Percentiles rank a stretch among this genome's conserved stretches.
Evolutionary conservation across 2,113 vertebrate species (phyloP).

Genomic region (Perccottus glenii): DNA sequence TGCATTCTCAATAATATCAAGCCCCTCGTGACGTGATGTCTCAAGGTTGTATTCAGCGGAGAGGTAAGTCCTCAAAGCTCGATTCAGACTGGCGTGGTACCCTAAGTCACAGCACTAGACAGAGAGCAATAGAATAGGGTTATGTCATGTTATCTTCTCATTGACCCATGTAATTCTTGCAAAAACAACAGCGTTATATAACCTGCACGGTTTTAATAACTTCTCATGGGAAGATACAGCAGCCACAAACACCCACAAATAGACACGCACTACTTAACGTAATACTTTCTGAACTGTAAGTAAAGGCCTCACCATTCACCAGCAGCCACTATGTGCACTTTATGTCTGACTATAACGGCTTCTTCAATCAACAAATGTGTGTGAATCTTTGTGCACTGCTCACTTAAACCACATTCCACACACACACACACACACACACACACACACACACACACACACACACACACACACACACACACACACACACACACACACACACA

Average conservation of each 20-base stretch:
- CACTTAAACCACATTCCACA: slow-evolving; percentile 13
- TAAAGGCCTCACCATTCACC: slow-evolving; percentile 2
- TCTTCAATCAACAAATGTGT: slow-evolving; percentile 44
- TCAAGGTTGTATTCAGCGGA: slow-evolving; percentile 98
- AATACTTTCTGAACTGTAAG: background rate
- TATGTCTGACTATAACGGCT: slow-evolving; percentile 34
- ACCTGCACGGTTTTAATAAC: slow-evolving; percentile 30
- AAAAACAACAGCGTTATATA: slow-evolving; percentile 13
- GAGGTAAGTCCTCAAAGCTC: slow-evolving; percentile 94
- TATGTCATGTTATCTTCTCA: background rate
- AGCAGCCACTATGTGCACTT: slow-evolving; percentile 5
- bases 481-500: background rate
- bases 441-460: slow-evolving; percentile 13
- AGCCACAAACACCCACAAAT: slow-evolving; percentile 11
- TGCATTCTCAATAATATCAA: slow-evolving; percentile 98
- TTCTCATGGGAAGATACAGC: slow-evolving; percentile 13
- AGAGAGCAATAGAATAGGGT: background rate
- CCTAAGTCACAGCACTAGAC: slow-evolving; percentile 94
- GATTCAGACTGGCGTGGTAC: slow-evolving; percentile 95
- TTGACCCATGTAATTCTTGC: too few species aligned
- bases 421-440: too few species aligned
- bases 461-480: slow-evolving; percentile 14
- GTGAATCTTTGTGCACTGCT: slow-evolving; percentile 21
- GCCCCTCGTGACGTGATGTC: slow-evolving; percentile 96
- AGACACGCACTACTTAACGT: slow-evolving; percentile 10